Evolutionary conservation across 2,888 invertebrate genomes (phyloP), one percentile per base, ranked within the genome.

Genomic region (Carabus problematicus): DNA sequence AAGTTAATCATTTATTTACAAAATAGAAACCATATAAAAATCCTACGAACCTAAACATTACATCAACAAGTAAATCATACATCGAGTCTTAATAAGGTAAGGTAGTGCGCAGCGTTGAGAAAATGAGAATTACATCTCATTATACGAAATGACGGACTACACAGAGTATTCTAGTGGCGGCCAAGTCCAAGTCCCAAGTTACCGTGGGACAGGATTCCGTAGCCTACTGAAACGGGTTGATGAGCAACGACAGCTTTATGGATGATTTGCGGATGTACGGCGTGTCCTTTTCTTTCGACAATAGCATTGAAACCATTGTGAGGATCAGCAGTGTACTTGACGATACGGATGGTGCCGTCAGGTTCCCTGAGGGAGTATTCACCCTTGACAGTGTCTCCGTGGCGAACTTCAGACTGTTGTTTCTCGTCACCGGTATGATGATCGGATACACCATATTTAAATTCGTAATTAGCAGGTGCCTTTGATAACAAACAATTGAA

Each of bases 251-350:
- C 47, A n/a, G 58, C 49, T 49, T 67, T 67, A 11, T 67, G 67
- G 6, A 67, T 29, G 14, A 67, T 60, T 58, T 67, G 60, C 12
- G 85, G 84, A 76, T 85, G 86, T 0, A 83, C 83, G 41, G 87
- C 84, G 74, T 88, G 88, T 70, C 88, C 89, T 47, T 86, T 84
- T 78, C 86, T 88, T 74, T 88, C 87, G 8, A 90, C 90, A 54
- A 89, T 85, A 40, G 90, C 90, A 70, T 77, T 77, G 72, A 77
- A 77, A 58, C 77, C 77, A 55, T 77, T 77, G 55, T 75, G 74
- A 39, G 74, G 75, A 72, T 79, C 79, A 49, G 78, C 77, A 16
- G 78, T 76, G 72, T 78, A 78, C 70, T 77, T 74, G 7, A 78
- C 78, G 19, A 76, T 76, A 47, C 77, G 73, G n/a, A 76, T 68